Base-by-base conservation (phyloP, 2,113 vertebrate genomes). In the Eudyptes chrysolophus region DNA sequence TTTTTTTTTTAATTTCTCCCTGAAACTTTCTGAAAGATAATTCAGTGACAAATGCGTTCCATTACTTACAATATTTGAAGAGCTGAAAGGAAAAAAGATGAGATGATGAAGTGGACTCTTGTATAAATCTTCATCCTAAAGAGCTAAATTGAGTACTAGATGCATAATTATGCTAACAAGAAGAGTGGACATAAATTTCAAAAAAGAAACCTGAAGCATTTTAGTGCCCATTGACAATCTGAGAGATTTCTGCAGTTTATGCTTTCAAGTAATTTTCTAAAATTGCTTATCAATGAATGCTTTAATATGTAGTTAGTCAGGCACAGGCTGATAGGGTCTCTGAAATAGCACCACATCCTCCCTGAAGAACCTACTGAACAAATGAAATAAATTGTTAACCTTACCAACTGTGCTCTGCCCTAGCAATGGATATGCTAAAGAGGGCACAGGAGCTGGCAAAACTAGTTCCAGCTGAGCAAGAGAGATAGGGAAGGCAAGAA, bases 221-320 rank as follows among this genome's bases (percentile, higher is more conserved):
- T 94, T 70, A 83, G 12, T 51, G n/a, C 69, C 58, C n/a, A 42
- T 29, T 88, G 42, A 66, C 60, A 90, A 78, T 70, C 26, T 66
- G 58, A 54, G 46, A 88, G n/a, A 86, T 72, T 36, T 71, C 16
- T 65, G 57, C 58, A 82, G 61, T 5, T 76, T 72, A 40, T 77
- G 52, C 46, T 94, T 95, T 90, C 75, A 95, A 92, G 83, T 89
- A 96, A 75, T 97, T 94, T 94, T 92, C 82, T 66, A 86, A 95
- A 92, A 96, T 62, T 92, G 62, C 88, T 61, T 87, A 76, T 90
- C 84, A 94, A 54, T 83, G 65, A 72, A 76, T 85, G 40, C 66
- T 94, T 92, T 62, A 92, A 83, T 96, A 96, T 61, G 42, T 61
- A 89, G 84, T 79, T 95, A 96, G 75, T 51, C 61, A 90, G 58